These are phyloP conservation scores for Brachionus rotundiformis DNA, from an alignment of 1,140 invertebrate genomes.

Conservation along the genomic window DNA sequence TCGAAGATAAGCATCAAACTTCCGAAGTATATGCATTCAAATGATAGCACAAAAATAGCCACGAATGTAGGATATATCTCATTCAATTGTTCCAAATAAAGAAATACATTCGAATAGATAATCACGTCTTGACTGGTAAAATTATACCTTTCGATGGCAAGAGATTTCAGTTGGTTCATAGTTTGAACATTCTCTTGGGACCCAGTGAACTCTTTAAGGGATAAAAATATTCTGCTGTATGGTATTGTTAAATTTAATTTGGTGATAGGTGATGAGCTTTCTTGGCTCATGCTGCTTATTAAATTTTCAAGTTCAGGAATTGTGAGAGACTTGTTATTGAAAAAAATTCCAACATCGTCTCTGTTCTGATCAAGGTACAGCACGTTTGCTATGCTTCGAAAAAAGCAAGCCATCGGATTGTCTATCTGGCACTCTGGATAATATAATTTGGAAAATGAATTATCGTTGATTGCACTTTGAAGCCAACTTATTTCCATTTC, in stretches of 20 bases:
- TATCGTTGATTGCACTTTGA: not conserved
- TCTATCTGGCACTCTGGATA: not conserved
- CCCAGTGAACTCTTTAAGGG: conserved; percentile 17
- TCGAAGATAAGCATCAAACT: conserved; percentile 46
- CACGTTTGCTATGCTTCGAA: not conserved
- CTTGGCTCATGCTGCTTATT: not conserved
- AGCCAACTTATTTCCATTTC: conserved; percentile 41
- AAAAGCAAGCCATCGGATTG: not conserved
- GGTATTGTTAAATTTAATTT: not conserved
- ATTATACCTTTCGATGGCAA: conserved; percentile 4
- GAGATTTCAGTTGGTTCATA: not conserved
- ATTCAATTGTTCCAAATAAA: conserved; percentile 49
- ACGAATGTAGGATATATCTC: conserved; percentile 19
- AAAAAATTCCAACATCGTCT: not conserved
- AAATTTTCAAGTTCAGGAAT: not conserved
- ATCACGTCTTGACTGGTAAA: conserved; percentile 16
- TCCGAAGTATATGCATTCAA: conserved; percentile 38
- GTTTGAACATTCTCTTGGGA: conserved; percentile 1
- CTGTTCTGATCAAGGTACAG: not conserved
- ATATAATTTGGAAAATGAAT: not conserved
- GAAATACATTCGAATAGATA: conserved; percentile 2
- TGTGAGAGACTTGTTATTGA: not conserved
- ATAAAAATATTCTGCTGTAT: conserved; percentile 22
- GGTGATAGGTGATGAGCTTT: not conserved
- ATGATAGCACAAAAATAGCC: conserved; percentile 24